phyloP scores from a whole-genome alignment of 1,140 invertebrate genomes.

The Capitella teleta region DNA sequence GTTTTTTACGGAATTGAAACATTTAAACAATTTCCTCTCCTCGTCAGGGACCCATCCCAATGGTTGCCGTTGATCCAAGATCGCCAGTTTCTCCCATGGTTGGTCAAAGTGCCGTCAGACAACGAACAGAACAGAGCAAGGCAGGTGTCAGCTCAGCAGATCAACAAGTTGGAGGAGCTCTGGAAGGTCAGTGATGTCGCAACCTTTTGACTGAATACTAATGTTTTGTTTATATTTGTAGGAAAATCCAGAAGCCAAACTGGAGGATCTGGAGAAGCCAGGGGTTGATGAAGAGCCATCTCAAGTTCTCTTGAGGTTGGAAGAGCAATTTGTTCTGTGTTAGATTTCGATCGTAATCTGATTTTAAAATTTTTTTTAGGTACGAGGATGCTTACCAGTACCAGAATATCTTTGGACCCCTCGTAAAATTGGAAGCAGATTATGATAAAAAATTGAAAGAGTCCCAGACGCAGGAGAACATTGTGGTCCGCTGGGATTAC shows the following conservation, averaged over 20 bases:
- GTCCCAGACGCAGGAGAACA: constrained; percentile 95
- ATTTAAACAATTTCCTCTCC: neutral
- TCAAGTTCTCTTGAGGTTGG: constrained; percentile 70
- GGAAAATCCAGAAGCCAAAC: constrained; percentile 91
- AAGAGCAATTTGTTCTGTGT: neutral
- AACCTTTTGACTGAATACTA: neutral
- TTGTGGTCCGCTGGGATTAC: constrained; percentile 96
- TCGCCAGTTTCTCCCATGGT: constrained; percentile 87
- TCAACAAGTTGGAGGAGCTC: constrained; percentile 93
- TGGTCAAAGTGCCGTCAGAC: constrained; percentile 81
- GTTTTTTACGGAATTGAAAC: neutral
- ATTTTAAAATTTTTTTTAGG: constrained; percentile 32
- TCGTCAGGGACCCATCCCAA: constrained; percentile 77
- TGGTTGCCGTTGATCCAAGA: constrained; percentile 98
- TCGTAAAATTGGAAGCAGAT: constrained; percentile 95
- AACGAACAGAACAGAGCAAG: constrained; percentile 87
- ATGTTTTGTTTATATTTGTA: constrained; percentile 18
- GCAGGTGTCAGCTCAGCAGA: constrained; percentile 92
- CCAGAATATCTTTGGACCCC: constrained; percentile 93
- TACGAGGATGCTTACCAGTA: constrained; percentile 99
- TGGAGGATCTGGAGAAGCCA: constrained; percentile 94
- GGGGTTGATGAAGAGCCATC: constrained; percentile 95
- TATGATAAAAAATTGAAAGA: constrained; percentile 98
- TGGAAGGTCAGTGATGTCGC: constrained; percentile 58
- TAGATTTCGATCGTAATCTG: no score